Conservation (phyloP, 2,113 vertebrate species). For the Coryphaenoides rupestris region DNA sequence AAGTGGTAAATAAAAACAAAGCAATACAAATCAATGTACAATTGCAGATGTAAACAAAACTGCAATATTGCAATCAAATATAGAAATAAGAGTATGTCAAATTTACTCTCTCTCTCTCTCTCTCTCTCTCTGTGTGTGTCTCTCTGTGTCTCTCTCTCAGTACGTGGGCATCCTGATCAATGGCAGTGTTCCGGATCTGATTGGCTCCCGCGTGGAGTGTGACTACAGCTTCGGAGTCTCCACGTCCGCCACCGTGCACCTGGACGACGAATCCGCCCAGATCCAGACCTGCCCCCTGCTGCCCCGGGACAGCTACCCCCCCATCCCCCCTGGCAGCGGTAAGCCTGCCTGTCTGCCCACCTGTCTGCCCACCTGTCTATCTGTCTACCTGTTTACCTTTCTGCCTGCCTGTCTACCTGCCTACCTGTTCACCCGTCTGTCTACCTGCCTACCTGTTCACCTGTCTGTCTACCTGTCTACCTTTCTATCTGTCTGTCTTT, state of each 20-base stretch:
- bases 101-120: not conserved
- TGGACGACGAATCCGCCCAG: conserved; percentile 73
- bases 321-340: conserved; percentile 80
- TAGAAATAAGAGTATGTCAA: no score
- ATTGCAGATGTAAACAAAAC: no score
- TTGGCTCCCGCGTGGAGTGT: conserved; percentile 83
- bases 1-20: no score
- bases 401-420: no score
- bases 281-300: conserved; percentile 89
- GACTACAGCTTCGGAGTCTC: conserved; percentile 79
- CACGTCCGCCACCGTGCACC: conserved; percentile 79
- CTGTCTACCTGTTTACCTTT: no score
- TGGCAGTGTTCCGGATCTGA: conserved; percentile 87
- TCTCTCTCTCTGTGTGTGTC: not conserved
- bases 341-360: conserved; percentile 18
- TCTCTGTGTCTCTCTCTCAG: conserved; percentile 51
- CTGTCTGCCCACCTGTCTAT: no score
- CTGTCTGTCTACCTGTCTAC: no score
- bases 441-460: no score
- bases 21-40: no score
- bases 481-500: no score
- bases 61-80: no score
- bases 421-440: no score
- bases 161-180: conserved; percentile 89
- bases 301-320: conserved; percentile 74